Conservation (phyloP, 1,140 invertebrate genomes). For the Drepana arcuata region DNA sequence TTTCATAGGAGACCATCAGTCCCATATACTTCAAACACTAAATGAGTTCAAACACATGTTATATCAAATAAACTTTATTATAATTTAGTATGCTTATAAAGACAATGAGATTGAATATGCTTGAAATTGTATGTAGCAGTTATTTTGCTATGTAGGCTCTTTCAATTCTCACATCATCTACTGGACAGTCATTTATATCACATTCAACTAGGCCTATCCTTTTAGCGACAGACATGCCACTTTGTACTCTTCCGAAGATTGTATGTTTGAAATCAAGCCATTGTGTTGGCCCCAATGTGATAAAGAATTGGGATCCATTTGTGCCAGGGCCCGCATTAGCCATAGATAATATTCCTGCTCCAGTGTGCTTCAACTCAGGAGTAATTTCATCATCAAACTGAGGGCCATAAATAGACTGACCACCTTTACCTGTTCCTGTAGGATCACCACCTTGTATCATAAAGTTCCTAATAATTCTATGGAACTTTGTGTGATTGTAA, state of each 20-base stretch:
- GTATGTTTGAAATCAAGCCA: slow-evolving; percentile 98
- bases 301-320: slow-evolving; percentile 99
- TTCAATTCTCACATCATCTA: slow-evolving; percentile 92
- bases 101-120: too few species aligned
- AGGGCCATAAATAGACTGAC: slow-evolving; percentile 96
- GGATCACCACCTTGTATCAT: slow-evolving; percentile 98
- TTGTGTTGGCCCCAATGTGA: slow-evolving; percentile 95
- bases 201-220: slow-evolving; percentile 94
- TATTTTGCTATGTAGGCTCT: slow-evolving; percentile 76
- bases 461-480: slow-evolving; percentile 96
- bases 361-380: slow-evolving; percentile 94
- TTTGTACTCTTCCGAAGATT: slow-evolving; percentile 92
- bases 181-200: slow-evolving; percentile 90
- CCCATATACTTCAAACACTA: too few species aligned
- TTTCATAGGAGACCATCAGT: too few species aligned
- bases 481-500: slow-evolving; percentile 97
- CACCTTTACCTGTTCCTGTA: slow-evolving; percentile 95
- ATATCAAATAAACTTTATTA: too few species aligned
- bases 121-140: too few species aligned
- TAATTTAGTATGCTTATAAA: too few species aligned
- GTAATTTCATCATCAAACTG: slow-evolving; percentile 97
- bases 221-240: slow-evolving; percentile 92
- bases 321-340: slow-evolving; percentile 95
- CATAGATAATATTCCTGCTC: slow-evolving; percentile 79
- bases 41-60: too few species aligned